These are phyloP conservation scores for Enteromius unitaeniatus DNA, from an alignment of 2,797 vertebrate species.

Conservation along the genomic window DNA sequence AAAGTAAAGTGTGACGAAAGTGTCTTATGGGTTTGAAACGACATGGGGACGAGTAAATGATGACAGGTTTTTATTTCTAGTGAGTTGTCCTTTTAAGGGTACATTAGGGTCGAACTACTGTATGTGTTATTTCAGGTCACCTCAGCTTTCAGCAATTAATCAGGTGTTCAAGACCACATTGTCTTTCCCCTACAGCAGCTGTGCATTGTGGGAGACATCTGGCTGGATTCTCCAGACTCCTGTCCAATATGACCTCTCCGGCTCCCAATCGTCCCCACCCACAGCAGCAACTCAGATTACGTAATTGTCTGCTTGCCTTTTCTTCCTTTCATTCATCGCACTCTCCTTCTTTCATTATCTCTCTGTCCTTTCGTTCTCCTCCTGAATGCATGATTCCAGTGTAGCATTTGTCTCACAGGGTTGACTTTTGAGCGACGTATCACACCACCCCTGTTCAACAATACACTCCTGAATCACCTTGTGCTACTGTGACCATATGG, in stretches of 20 bases:
- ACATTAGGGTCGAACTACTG: not conserved
- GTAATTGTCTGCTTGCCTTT: conserved; percentile 9
- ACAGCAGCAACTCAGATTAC: conserved; percentile 30
- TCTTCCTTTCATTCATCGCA: conserved; percentile 20
- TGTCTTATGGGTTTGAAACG: not conserved
- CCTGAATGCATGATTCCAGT: conserved; percentile 30
- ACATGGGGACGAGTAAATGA: not conserved
- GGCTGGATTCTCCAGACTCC: conserved; percentile 17
- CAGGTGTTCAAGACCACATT: conserved; percentile 28
- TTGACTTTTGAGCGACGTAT: conserved; percentile 16
- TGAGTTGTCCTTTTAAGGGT: not conserved
- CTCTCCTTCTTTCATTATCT: conserved; percentile 11
- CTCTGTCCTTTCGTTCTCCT: conserved; percentile 11
- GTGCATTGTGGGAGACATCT: conserved; percentile 50
- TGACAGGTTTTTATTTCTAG: not conserved
- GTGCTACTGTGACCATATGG: conserved; percentile 19
- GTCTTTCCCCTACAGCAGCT: conserved; percentile 41
- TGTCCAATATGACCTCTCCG: conserved; percentile 12
- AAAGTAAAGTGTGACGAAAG: not conserved
- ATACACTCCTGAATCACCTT: conserved; percentile 33
- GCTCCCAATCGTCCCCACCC: not conserved
- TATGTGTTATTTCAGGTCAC: conserved; percentile 7
- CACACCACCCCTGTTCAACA: conserved; percentile 16
- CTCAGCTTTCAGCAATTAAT: conserved; percentile 23
- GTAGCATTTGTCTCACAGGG: conserved; percentile 32